Conservation (phyloP, 2,888 invertebrate genomes). For the Cerceris ruficornis region DNA sequence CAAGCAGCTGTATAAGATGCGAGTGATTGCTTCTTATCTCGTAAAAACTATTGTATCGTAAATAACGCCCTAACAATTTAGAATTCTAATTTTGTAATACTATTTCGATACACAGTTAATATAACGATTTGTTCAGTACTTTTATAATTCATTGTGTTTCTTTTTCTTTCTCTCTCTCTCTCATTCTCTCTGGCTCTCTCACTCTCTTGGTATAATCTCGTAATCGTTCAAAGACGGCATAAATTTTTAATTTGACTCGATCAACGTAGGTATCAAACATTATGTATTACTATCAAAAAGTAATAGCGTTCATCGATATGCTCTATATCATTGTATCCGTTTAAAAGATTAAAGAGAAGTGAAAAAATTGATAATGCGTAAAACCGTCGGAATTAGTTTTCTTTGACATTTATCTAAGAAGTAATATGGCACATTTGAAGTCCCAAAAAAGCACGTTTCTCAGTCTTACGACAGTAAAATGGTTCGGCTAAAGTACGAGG, state of each 20-base stretch:
- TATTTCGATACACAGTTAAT: slow-evolving; percentile 12
- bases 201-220: slow-evolving; percentile 1
- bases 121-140: slow-evolving; percentile 2
- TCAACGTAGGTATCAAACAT: slow-evolving; percentile 22
- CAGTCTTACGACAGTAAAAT: slow-evolving; percentile 64
- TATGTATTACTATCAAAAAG: slow-evolving; percentile 25
- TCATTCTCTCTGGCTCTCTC: not conserved
- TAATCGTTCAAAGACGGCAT: slow-evolving; percentile 17
- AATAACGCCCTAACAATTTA: slow-evolving; percentile 17
- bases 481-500: slow-evolving; percentile 44
- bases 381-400: slow-evolving; percentile 21
- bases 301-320: slow-evolving; percentile 52
- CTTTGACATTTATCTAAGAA: slow-evolving; percentile 35
- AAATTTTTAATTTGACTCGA: slow-evolving; percentile 25
- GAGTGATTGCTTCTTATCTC: slow-evolving; percentile 31
- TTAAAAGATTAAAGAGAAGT: slow-evolving; percentile 38
- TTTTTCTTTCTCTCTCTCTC: slow-evolving; percentile 2
- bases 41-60: slow-evolving; percentile 27
- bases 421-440: slow-evolving; percentile 60
- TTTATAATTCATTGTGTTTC: slow-evolving; percentile 3
- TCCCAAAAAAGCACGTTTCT: slow-evolving; percentile 64
- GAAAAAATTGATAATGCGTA: slow-evolving; percentile 38
- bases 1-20: slow-evolving; percentile 61
- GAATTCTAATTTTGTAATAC: slow-evolving; percentile 21
- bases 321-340: slow-evolving; percentile 35